Conservation (phyloP, 2,888 invertebrate genomes). For the Carabus problematicus region DNA sequence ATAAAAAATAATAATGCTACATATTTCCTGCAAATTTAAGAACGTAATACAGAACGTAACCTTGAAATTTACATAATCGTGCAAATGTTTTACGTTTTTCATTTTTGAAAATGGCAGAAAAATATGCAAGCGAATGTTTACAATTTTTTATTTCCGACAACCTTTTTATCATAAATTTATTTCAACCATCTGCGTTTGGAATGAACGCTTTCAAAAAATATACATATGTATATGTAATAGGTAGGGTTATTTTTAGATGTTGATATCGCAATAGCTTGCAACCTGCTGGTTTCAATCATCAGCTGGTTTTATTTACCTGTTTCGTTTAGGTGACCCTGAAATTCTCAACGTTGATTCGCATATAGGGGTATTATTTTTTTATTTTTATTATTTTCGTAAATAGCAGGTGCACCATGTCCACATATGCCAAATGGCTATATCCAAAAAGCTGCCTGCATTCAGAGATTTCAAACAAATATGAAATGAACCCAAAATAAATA, state of each 20-base stretch:
- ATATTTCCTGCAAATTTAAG: no score
- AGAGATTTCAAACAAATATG: no score
- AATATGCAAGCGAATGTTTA: no score
- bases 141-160: no score
- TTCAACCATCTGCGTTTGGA: background rate
- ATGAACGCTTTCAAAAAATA: constrained; percentile 1
- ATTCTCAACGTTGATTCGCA: background rate
- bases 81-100: no score
- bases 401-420: background rate
- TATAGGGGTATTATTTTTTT: constrained; percentile 13
- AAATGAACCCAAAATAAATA: constrained; percentile 1
- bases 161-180: no score
- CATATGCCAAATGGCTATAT: no score
- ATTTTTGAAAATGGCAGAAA: no score
- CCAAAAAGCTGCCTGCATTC: no score
- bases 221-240: background rate
- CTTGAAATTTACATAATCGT: no score
- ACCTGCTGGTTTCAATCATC: background rate
- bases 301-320: constrained; percentile 12
- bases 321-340: constrained; percentile 7
- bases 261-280: constrained; percentile 3
- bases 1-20: no score
- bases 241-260: constrained; percentile 7
- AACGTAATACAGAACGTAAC: no score
- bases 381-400: background rate